These are phyloP conservation scores for Protophormia terraenovae DNA, from an alignment of 2,888 invertebrate species.

Conservation along the genomic window DNA sequence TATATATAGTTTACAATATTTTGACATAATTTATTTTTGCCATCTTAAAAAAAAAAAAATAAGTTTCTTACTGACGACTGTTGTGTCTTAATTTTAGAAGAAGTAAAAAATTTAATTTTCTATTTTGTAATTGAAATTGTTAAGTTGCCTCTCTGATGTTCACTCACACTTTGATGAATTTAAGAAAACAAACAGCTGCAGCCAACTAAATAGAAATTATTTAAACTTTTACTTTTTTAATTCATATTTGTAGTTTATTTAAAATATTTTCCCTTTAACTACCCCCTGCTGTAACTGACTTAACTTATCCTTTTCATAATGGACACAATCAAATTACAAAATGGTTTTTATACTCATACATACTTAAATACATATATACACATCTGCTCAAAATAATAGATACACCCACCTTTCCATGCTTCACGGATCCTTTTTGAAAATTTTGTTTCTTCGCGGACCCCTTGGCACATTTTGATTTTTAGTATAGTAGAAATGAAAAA, in stretches of 20 bases:
- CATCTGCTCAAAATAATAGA: no score
- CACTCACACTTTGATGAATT: not conserved
- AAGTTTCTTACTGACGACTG: not conserved
- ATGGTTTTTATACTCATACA: not conserved
- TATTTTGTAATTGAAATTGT: conserved; percentile 5
- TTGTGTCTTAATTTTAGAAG: not conserved
- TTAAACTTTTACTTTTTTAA: no score
- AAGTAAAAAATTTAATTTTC: conserved; percentile 20
- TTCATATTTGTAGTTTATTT: no score
- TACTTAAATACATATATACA: not conserved
- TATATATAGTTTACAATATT: not conserved
- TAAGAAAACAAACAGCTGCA: no score
- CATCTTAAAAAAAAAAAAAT: not conserved
- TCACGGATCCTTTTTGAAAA: no score
- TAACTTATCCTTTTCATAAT: not conserved
- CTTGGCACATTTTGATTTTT: no score
- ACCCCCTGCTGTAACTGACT: not conserved
- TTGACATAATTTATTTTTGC: not conserved
- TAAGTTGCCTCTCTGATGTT: not conserved
- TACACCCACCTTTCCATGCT: no score
- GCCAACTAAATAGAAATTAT: not conserved
- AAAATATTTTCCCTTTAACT: no score
- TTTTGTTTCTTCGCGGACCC: no score
- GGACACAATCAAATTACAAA: conserved; percentile 42
- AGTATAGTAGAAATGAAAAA: no score